Base-by-base conservation (phyloP, 2,113 vertebrate genomes). In the Phodopus roborovskii region DNA sequence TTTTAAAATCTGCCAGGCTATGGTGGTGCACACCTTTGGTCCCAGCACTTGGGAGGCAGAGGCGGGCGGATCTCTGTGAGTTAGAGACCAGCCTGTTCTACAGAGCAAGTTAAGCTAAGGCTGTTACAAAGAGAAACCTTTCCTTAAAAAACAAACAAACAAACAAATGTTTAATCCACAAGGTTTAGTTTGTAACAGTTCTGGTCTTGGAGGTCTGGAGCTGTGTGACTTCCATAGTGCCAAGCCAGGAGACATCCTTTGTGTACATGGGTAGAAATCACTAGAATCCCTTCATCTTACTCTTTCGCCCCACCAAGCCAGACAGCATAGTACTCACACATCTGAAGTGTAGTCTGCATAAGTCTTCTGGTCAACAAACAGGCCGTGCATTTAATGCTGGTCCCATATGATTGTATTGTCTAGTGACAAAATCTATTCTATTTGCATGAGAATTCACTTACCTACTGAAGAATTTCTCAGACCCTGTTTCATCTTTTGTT, bases 151-250 rank as follows among this genome's bases (percentile, higher is more conserved):
- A n/a, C n/a, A n/a, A n/a, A n/a, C n/a, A n/a, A 45, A 45, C 45
- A 45, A 45, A 45, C 6, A 45, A 45, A 45, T 96, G n/a, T 33
- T 48, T 84, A 50, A 82, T 77, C n/a, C 33, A 39, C 16, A 81
- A 26, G 24, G 7, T 89, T 85, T 89, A 62, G 36, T 81, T 92
- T 95, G 11, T 95, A 74, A 83, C 90, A 53, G 5, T 82, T 95
- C 50, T 11, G 64, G 22, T 88, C 84, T 36, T n/a, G n/a, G 48
- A 42, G 0, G 26, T 26, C 26, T 33, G n/a, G 48, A 42, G 0
- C 20, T 26, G 20, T 33, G 26, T 87, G 42, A 92, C 10, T 78
- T 30, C 60, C 66, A 0, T 28, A 60, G 16, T 90, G 20, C 26
- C 79, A 16, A 79, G 58, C 92, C 22, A 45, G 56, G 77, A 30